Evolutionary conservation across 2,797 vertebrate genomes (phyloP).

Genomic region (Sus cebifrons): DNA sequence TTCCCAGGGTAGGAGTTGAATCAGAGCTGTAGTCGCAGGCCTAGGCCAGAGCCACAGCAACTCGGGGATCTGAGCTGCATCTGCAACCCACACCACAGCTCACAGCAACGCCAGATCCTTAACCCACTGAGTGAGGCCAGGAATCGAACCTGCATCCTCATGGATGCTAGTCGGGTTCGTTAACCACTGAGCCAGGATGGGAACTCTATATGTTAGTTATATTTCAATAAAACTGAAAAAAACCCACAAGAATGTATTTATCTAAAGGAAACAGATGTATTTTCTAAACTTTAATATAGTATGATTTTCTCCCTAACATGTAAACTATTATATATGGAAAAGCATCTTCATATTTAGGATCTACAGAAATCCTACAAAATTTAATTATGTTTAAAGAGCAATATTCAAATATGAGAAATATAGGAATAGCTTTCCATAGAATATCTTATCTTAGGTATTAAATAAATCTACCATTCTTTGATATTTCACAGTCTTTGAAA

Average conservation of each 20-base stretch:
- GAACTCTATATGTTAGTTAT: too few species aligned
- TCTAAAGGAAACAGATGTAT: not conserved
- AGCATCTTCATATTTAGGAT: not conserved
- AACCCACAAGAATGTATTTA: not conserved
- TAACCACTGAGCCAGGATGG: too few species aligned
- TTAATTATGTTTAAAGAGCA: not conserved
- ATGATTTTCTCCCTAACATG: not conserved
- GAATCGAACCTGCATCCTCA: too few species aligned
- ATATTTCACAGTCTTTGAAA: conserved; percentile 60
- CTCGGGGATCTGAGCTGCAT: too few species aligned
- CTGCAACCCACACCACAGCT: too few species aligned
- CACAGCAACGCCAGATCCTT: too few species aligned
- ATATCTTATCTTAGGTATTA: conserved; percentile 42
- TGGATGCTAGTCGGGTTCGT: too few species aligned
- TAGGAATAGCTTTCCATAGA: not conserved
- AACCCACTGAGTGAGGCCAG: too few species aligned
- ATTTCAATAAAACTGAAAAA: not conserved
- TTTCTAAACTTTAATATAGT: not conserved
- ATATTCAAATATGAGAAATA: conserved; percentile 33
- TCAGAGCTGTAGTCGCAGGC: too few species aligned
- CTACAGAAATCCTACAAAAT: not conserved
- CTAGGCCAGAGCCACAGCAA: too few species aligned
- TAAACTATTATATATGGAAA: conserved; percentile 13
- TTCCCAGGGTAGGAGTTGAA: too few species aligned
- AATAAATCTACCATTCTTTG: not conserved